These are phyloP conservation scores for Mechanitis messenoides DNA, from an alignment of 2,888 invertebrate species.

Conservation along the genomic window DNA sequence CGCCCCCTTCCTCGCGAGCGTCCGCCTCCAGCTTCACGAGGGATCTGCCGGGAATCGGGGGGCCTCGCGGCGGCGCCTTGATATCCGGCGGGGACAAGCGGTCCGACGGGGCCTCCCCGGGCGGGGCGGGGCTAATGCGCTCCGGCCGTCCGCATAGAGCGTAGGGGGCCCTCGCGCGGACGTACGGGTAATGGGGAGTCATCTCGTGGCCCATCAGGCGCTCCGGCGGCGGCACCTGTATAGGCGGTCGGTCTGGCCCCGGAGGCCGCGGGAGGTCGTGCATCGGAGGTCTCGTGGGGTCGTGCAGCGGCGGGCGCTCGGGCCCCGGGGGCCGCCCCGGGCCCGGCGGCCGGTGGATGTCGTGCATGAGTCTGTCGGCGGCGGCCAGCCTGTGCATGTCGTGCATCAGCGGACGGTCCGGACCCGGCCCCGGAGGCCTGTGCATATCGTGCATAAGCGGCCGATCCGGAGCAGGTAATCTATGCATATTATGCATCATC, in stretches of 20 bases:
- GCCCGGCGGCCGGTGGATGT: slow-evolving; percentile 17
- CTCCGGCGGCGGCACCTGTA: slow-evolving; percentile 24
- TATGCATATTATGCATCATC: slow-evolving; percentile 17
- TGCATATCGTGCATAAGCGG: slow-evolving; percentile 17
- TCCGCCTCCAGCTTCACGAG: slow-evolving; percentile 16
- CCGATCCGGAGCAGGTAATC: slow-evolving; percentile 15
- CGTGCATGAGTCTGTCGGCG: slow-evolving; percentile 17
- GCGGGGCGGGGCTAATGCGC: slow-evolving; percentile 14
- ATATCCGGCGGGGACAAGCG: slow-evolving; percentile 30
- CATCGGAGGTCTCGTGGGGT: slow-evolving; percentile 24
- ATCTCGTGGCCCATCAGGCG: slow-evolving; percentile 27
- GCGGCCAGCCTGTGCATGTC: slow-evolving; percentile 19
- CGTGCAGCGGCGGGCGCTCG: slow-evolving; percentile 17
- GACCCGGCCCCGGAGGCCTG: slow-evolving; percentile 11
- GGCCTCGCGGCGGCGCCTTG: slow-evolving; percentile 24
- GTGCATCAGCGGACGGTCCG: slow-evolving; percentile 25
- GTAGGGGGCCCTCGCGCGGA: slow-evolving; percentile 25
- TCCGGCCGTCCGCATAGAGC: slow-evolving; percentile 4
- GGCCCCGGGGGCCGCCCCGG: slow-evolving; percentile 8
- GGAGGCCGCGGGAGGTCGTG: slow-evolving; percentile 25
- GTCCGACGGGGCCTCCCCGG: slow-evolving; percentile 15
- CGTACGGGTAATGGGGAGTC: slow-evolving; percentile 30
- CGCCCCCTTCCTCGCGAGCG: slow-evolving; percentile 78
- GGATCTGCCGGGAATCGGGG: slow-evolving; percentile 8
- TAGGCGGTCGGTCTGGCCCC: slow-evolving; percentile 15